These are phyloP conservation scores for Mantis religiosa DNA, from an alignment of 2,888 invertebrate genomes.

Conservation along the genomic window DNA sequence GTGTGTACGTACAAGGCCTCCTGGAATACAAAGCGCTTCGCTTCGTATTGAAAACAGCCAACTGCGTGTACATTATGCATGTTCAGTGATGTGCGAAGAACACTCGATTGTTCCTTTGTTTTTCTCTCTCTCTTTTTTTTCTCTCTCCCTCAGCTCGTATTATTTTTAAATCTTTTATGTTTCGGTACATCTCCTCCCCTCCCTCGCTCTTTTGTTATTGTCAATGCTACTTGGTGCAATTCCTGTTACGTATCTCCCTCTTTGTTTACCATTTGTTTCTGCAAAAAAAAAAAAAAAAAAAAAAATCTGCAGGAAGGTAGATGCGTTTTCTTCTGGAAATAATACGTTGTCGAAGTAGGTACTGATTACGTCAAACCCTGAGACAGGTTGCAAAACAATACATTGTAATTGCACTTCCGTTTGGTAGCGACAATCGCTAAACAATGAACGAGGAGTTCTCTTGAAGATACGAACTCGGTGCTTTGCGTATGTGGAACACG, in stretches of 20 bases:
- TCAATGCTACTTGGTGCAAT: conserved; percentile 12
- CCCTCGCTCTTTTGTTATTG: not conserved
- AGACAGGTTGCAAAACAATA: not conserved
- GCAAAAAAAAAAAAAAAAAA: no score
- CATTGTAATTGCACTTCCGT: not conserved
- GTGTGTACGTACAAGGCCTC: not conserved
- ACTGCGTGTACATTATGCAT: conserved; percentile 3
- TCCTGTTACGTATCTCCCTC: conserved; percentile 5
- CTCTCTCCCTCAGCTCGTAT: not conserved
- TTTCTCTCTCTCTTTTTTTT: not conserved
- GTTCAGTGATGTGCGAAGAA: conserved; percentile 13
- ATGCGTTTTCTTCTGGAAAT: conserved; percentile 6
- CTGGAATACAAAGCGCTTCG: not conserved
- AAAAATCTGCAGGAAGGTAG: conserved; percentile 2
- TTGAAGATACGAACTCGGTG: no score
- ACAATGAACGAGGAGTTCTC: not conserved
- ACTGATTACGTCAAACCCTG: not conserved
- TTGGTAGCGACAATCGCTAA: not conserved
- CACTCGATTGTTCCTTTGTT: conserved; percentile 6
- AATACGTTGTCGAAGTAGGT: not conserved
- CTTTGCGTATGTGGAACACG: no score
- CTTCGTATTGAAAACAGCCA: conserved; percentile 3
- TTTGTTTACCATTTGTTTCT: not conserved
- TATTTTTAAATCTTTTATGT: conserved; percentile 13
- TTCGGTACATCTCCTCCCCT: not conserved